Percentiles rank a stretch among this genome's conserved stretches.
These are phyloP conservation scores for Phragmatobia fuliginosa DNA, from an alignment of 2,888 invertebrate genomes.

Conservation along the genomic window DNA sequence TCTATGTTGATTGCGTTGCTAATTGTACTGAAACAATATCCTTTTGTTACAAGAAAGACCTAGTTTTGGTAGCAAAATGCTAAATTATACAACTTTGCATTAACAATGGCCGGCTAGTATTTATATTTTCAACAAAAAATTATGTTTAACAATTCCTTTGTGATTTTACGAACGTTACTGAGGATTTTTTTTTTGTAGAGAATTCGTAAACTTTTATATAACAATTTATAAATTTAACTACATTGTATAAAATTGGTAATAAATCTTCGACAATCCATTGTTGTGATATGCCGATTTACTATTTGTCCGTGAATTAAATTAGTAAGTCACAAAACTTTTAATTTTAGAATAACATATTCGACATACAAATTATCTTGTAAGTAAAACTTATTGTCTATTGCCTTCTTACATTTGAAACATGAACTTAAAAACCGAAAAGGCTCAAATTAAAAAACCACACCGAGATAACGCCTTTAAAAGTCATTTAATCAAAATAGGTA, in stretches of 20 bases:
- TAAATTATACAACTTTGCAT: slow-evolving; percentile 72
- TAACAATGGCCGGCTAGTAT: slow-evolving; percentile 69
- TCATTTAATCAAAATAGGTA: neutral
- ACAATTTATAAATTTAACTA: neutral
- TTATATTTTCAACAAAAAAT: slow-evolving; percentile 61
- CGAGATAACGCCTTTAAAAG: neutral
- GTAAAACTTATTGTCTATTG: no score
- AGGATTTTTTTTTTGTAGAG: slow-evolving; percentile 33
- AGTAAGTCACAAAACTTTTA: no score
- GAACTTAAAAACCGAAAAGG: no score
- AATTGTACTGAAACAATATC: slow-evolving; percentile 83
- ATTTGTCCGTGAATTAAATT: neutral
- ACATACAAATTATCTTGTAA: no score
- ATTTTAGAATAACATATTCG: no score
- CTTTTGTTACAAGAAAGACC: slow-evolving; percentile 82
- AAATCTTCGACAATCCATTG: neutral
- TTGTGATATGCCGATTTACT: neutral
- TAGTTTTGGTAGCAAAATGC: slow-evolving; percentile 79
- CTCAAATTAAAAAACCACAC: no score
- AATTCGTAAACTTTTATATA: neutral
- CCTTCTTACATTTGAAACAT: no score
- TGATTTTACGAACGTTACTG: slow-evolving; percentile 35
- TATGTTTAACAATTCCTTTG: slow-evolving; percentile 44
- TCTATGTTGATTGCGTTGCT: slow-evolving; percentile 81
- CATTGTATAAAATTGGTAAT: neutral